Conservation (phyloP, 2,113 vertebrate genomes). For the Crotalus horridus region DNA sequence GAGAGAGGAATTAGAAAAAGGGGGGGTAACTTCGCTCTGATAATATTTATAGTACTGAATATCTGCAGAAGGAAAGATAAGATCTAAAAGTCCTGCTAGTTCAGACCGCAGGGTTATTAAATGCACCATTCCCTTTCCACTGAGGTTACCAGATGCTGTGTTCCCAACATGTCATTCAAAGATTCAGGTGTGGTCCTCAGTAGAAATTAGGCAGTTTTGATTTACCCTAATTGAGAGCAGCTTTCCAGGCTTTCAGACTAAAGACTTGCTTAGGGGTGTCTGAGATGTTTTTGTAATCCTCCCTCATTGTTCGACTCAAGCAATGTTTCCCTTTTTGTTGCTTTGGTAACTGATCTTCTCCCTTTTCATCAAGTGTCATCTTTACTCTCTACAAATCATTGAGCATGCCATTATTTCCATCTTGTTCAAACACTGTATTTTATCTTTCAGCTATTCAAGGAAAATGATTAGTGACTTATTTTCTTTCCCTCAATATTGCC, state of each 20-base stretch:
- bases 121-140: neutral
- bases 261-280: neutral
- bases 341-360: neutral
- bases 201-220: neutral
- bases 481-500: neutral
- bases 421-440: neutral
- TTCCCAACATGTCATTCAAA: neutral
- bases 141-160: neutral
- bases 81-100: neutral
- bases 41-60: conserved; percentile 10
- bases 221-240: neutral
- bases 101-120: neutral
- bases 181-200: neutral
- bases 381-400: neutral
- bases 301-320: neutral
- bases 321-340: neutral
- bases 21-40: conserved; percentile 14
- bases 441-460: neutral
- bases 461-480: neutral
- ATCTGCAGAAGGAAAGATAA: neutral
- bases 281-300: neutral
- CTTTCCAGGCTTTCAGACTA: neutral
- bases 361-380: neutral
- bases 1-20: neutral
- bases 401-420: neutral